phyloP scores from a whole-genome alignment of 35 echinoderm and acorn worm species.

The Holothuria glaberrima region DNA sequence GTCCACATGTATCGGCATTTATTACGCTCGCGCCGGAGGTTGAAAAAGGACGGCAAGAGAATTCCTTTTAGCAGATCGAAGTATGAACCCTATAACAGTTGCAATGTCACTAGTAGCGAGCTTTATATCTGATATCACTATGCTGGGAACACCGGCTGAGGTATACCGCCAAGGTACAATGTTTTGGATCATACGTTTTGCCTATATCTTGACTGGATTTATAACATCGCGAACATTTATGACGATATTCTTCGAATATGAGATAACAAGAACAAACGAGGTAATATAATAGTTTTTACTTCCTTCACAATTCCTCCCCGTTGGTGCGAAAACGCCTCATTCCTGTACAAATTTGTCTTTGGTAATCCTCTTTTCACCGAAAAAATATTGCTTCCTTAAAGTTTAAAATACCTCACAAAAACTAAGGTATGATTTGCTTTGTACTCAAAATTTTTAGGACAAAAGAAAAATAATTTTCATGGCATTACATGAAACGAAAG shows the following conservation, averaged over 20 bases:
- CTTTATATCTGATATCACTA: slow-evolving; percentile 72
- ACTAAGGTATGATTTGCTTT: neutral
- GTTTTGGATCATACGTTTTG: slow-evolving; percentile 44
- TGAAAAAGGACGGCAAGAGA: slow-evolving; percentile 56
- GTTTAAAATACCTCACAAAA: neutral
- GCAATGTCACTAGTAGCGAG: slow-evolving; percentile 69
- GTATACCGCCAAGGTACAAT: slow-evolving; percentile 64
- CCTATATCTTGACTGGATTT: slow-evolving; percentile 47
- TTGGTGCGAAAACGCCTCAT: neutral
- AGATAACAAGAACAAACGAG: slow-evolving; percentile 72
- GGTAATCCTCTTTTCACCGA: too few relatives aligned
- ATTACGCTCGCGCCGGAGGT: slow-evolving; percentile 61
- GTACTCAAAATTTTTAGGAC: neutral
- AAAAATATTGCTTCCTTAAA: neutral
- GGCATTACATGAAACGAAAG: too few relatives aligned
- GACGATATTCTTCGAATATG: slow-evolving; percentile 59
- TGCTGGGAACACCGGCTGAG: slow-evolving; percentile 68
- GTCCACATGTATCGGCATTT: slow-evolving; percentile 71
- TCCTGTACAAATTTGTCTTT: neutral
- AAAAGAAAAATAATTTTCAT: too few relatives aligned
- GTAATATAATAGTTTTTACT: neutral
- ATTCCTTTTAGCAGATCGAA: slow-evolving; percentile 62
- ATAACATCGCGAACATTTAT: slow-evolving; percentile 57
- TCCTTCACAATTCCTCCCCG: neutral
- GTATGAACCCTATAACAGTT: slow-evolving; percentile 65